phyloP scores from a whole-genome alignment of 2,113 vertebrate species.

The Todiramphus chloris region DNA sequence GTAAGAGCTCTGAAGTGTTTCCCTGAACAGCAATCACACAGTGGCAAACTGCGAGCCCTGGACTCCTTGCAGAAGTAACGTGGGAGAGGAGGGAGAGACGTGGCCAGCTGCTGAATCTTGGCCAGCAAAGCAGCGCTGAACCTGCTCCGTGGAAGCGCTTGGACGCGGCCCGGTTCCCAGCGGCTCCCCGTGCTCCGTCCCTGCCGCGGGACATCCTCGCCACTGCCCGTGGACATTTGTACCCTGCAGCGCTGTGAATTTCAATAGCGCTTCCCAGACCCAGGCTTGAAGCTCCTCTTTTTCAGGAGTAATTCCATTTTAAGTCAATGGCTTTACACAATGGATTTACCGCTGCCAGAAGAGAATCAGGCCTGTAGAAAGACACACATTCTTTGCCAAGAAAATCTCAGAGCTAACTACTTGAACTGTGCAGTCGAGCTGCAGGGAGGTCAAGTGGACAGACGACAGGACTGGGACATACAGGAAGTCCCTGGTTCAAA shows the following conservation, averaged over 20 bases:
- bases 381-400: conserved; percentile 50
- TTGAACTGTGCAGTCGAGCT: conserved; percentile 63
- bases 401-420: conserved; percentile 65
- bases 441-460: conserved; percentile 66
- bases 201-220: background rate
- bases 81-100: background rate
- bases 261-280: background rate
- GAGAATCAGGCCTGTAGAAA: conserved; percentile 59
- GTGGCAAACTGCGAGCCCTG: conserved; percentile 1
- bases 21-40: conserved; percentile 29
- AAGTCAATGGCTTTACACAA: conserved; percentile 69
- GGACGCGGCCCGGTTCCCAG: background rate
- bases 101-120: background rate
- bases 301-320: conserved; percentile 51
- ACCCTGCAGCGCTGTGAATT: fast-evolving
- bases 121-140: background rate
- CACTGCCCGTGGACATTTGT: fast-evolving
- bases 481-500: conserved; percentile 26
- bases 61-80: background rate
- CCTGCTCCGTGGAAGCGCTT: background rate
- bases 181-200: background rate
- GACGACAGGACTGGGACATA: background rate
- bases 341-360: conserved; percentile 62
- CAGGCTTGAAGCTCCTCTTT: background rate
- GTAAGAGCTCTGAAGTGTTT: conserved; percentile 3